Evolutionary conservation across 2,888 invertebrate genomes (phyloP), one percentile per base, ranked within the genome.

Genomic region (Timema podura): DNA sequence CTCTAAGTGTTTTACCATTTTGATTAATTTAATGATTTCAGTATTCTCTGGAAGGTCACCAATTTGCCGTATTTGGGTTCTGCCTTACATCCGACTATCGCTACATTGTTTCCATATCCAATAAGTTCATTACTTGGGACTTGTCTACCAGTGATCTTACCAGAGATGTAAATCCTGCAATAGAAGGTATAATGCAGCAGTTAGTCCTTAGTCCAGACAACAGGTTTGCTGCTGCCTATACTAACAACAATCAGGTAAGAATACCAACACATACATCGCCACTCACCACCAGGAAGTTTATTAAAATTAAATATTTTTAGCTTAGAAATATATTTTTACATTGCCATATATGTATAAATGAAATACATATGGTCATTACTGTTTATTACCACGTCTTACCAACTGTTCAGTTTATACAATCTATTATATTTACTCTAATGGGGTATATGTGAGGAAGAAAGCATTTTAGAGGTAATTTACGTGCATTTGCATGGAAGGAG

Each of bases 1-100:
- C n/a, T n/a, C n/a, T n/a, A n/a, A n/a, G n/a, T n/a, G n/a, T n/a
- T n/a, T n/a, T n/a, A n/a, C n/a, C n/a, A n/a, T n/a, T n/a, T n/a
- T n/a, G n/a, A n/a, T n/a, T n/a, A n/a, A n/a, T n/a, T n/a, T n/a
- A n/a, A n/a, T n/a, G n/a, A n/a, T n/a, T n/a, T n/a, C 81, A 94
- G 91, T 98, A 96, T 79, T 98, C 98, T 0, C 82, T 98, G 64
- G 98, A 98, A 83, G 98, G 98, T 0, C 98, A 99, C 81, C 96
- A 96, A 79, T 99, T 98, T 79, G 98, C 98, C 0, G 95, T 97
- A 0, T 97, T 97, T 80, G 95, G 92, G 1, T 94, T 96, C 79
- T 90, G 92, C 11, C 81, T 97, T 46, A 96, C 96, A 8, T 91
- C 93, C 0, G 96, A 97, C 82, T 91, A 89, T 77, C 89, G 95